Evolutionary conservation across 2,113 vertebrate genomes (phyloP).

Genomic region (Corythaeola cristata): DNA sequence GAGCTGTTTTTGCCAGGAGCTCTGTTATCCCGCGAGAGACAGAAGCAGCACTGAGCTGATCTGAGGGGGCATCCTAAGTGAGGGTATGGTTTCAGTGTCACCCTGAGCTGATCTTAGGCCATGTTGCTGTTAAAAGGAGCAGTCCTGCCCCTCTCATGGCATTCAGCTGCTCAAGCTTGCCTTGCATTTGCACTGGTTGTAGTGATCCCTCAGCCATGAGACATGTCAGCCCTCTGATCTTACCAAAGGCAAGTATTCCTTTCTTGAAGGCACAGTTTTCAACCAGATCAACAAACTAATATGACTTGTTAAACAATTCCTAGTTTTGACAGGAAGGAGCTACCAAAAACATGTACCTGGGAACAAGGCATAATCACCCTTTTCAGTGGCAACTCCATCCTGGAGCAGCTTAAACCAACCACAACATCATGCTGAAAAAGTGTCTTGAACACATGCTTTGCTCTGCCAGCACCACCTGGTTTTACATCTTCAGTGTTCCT

Average conservation of each 20-base stretch:
- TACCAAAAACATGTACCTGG: not conserved
- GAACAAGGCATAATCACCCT: not conserved
- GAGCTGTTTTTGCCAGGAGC: not conserved
- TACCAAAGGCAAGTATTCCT: not conserved
- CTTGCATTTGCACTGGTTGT: fast-evolving
- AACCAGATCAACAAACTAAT: not conserved
- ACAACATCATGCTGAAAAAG: not conserved
- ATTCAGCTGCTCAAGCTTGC: not conserved
- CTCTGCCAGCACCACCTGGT: not conserved
- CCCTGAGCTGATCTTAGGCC: not conserved
- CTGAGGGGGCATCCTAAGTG: not conserved
- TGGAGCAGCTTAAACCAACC: not conserved
- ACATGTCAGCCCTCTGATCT: not conserved
- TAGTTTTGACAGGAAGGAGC: not conserved
- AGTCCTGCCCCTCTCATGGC: not conserved
- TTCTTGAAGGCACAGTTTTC: not conserved
- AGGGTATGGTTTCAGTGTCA: not conserved
- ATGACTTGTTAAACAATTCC: not conserved
- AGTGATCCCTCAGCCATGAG: not conserved
- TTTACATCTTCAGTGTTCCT: not conserved
- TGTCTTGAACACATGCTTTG: not conserved
- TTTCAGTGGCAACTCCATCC: not conserved
- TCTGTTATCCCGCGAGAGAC: not conserved
- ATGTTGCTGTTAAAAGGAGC: not conserved
- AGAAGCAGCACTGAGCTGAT: not conserved